Conservation (phyloP, 2,797 vertebrate genomes). For the Myotis findleyi region DNA sequence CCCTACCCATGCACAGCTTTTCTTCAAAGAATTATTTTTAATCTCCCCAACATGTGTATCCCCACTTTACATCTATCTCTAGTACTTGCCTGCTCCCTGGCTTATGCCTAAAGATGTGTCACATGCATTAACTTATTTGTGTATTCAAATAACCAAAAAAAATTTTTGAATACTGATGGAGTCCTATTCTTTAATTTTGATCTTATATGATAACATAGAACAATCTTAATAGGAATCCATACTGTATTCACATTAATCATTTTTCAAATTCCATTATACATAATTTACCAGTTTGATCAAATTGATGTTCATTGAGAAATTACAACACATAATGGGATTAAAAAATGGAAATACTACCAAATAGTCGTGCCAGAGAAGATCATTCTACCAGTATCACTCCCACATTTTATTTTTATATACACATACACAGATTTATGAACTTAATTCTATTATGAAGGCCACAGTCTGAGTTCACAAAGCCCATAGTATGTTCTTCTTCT, state of each 20-base stretch:
- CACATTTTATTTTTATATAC: neutral
- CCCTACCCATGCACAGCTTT: no score
- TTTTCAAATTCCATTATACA: neutral
- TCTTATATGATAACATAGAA: neutral
- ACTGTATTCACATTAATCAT: neutral
- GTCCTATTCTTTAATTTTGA: neutral
- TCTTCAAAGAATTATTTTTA: neutral
- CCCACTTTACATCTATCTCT: neutral
- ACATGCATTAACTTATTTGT: neutral
- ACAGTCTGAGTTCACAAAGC: neutral
- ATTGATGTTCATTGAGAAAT: neutral
- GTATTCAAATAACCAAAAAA: neutral
- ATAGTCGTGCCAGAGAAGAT: neutral
- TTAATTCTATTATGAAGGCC: neutral
- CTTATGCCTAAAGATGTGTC: neutral
- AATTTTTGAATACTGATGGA: neutral
- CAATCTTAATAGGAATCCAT: neutral
- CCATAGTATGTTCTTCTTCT: neutral
- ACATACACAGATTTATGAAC: neutral
- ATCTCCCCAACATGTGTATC: neutral
- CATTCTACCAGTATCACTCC: neutral
- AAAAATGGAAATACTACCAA: neutral
- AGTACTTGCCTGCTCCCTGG: neutral
- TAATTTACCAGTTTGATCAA: slow-evolving; percentile 4
- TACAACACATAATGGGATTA: neutral